Evolutionary conservation across 2,113 vertebrate species (phyloP).

Genomic region (Excalfactoria chinensis): DNA sequence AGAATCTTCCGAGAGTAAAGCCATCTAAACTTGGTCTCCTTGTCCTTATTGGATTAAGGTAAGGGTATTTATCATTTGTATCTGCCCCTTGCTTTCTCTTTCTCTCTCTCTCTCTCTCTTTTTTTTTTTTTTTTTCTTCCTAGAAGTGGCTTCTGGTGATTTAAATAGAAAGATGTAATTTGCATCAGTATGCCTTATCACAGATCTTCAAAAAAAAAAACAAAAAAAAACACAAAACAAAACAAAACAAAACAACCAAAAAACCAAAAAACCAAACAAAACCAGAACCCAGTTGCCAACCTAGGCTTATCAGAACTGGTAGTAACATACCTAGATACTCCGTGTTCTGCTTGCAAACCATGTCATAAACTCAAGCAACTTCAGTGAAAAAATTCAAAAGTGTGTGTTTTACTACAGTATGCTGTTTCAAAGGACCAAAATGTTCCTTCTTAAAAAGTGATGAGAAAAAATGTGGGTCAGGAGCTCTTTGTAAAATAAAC

Average conservation of each 20-base stretch:
- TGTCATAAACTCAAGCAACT: constrained; percentile 20
- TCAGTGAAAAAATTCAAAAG: constrained; percentile 17
- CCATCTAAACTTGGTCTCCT: neutral
- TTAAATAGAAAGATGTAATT: constrained; percentile 26
- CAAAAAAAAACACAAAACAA: too few relatives aligned
- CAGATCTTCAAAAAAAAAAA: neutral
- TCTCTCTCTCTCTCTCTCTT: neutral
- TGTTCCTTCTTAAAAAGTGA: constrained; percentile 19
- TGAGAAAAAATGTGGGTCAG: constrained; percentile 74
- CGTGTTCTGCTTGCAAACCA: constrained; percentile 49
- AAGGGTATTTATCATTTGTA: constrained; percentile 34
- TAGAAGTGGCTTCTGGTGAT: neutral
- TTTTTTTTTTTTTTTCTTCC: neutral
- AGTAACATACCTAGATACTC: neutral
- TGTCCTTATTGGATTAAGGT: constrained; percentile 39
- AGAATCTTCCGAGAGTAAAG: neutral
- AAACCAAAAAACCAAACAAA: too few relatives aligned
- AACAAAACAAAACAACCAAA: too few relatives aligned
- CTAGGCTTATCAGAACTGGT: neutral
- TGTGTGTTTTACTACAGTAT: constrained; percentile 34
- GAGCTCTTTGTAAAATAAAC: constrained; percentile 81
- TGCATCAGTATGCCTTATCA: neutral
- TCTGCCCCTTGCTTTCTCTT: neutral
- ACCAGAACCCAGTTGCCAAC: neutral
- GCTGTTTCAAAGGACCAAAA: constrained; percentile 47